Percentiles rank a stretch among this genome's conserved stretches.
phyloP scores from a whole-genome alignment of 2,888 invertebrate genomes.

The Elaeidobius kamerunicus region DNA sequence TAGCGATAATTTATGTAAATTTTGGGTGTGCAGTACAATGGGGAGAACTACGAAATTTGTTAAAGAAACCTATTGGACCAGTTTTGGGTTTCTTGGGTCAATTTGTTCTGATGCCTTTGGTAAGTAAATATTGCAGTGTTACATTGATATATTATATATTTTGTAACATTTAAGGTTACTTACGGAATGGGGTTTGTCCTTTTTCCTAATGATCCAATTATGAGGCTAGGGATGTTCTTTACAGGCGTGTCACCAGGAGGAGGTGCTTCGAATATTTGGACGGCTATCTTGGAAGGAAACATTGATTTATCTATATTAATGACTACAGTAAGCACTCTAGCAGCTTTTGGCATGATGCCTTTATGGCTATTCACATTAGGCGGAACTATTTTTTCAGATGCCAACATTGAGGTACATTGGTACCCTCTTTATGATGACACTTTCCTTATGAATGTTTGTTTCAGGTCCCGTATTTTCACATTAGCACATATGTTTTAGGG shows the following conservation, averaged over 20 bases:
- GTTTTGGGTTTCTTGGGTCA: conserved; percentile 75
- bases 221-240: conserved; percentile 85
- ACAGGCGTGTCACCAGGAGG: conserved; percentile 88
- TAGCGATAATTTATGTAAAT: conserved; percentile 81
- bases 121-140: too few species aligned
- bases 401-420: conserved; percentile 13
- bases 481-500: conserved; percentile 69
- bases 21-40: conserved; percentile 87
- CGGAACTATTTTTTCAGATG: conserved; percentile 58
- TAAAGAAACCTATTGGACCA: conserved; percentile 74
- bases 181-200: conserved; percentile 68
- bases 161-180: conserved; percentile 55
- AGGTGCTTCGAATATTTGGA: conserved; percentile 96
- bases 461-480: conserved; percentile 71
- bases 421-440: too few species aligned
- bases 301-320: conserved; percentile 90
- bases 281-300: conserved; percentile 86
- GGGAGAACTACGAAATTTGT: conserved; percentile 61
- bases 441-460: neutral
- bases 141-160: conserved; percentile 35
- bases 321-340: conserved; percentile 81
- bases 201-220: conserved; percentile 63
- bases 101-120: conserved; percentile 82
- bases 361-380: conserved; percentile 89
- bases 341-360: conserved; percentile 88